Base-by-base conservation (phyloP, 2,888 invertebrate species). In the Drosophila neotestacea region DNA sequence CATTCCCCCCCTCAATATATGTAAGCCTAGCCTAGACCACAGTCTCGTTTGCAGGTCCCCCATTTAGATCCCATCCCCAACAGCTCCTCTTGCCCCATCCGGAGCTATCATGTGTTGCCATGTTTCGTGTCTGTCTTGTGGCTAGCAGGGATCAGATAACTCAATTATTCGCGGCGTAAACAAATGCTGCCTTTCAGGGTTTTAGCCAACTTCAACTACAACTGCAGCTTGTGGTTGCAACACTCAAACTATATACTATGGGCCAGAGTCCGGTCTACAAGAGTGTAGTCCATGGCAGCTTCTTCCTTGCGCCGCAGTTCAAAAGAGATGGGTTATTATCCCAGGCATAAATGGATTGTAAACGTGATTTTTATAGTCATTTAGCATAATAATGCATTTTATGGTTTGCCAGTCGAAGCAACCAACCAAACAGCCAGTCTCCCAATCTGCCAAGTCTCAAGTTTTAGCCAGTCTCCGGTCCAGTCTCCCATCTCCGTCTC, bases 281-380 rank as follows among this genome's bases (percentile, higher is more conserved):
- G 28, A 46, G 51, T 46, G 34, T 13, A 36, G 44, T 50, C 65
- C 61, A 47, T 46, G 44, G 30, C 60, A 71, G 70, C 78, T 71
- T 65, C 76, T 63, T 70, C 71, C 76, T 73, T 70, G 79, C 76
- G 69, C 69, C 72, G 68, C 68, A 71, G 74, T 70, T 80, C 73
- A 78, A 79, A 84, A 77, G 82, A 85, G 88, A 81, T 90, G 89
- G 90, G 90, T 90, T 91, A 90, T 90, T 90, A 89, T 89, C 85
- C 89, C 89, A 83, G 88, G 89, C 90, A 90, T 90, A 91, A 91
- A 91, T 90, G 91, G 91, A 90, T 91, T 91, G 91, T 91, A 91
- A 91, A 91, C 91, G 91, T 91, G 91, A 91, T 91, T 91, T 91
- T 91, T 91, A 91, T 91, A 90, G 91, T 90, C 91, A 91, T 91